Evolutionary conservation across 2,888 invertebrate genomes (phyloP).

Genomic region (Fabriciana adippe): DNA sequence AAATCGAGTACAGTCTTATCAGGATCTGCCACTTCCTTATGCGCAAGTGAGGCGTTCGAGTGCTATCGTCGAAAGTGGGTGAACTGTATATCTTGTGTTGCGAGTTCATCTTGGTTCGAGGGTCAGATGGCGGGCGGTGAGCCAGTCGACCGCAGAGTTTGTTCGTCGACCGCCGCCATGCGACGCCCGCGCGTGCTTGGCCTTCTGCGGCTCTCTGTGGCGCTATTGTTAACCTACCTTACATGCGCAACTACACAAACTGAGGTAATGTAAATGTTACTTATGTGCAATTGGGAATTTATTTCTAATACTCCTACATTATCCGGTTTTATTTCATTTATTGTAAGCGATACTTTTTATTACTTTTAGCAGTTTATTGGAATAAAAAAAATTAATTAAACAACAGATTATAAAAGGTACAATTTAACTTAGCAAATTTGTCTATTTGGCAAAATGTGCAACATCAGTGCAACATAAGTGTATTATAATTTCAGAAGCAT

Average conservation of each 20-base stretch:
- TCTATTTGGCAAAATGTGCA: slow-evolving; percentile 14
- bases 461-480: slow-evolving; percentile 3
- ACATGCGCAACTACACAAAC: slow-evolving; percentile 22
- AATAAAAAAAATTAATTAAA: no score
- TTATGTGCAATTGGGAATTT: no score
- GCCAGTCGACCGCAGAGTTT: slow-evolving; percentile 58
- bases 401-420: no score
- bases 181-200: slow-evolving; percentile 51
- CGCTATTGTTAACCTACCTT: slow-evolving; percentile 27
- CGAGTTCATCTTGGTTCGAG: slow-evolving; percentile 69
- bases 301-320: no score
- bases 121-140: slow-evolving; percentile 69
- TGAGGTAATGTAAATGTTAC: slow-evolving; percentile 32
- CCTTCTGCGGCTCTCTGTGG: slow-evolving; percentile 39
- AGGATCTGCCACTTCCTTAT: slow-evolving; percentile 58
- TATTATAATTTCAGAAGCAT: slow-evolving; percentile 49
- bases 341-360: no score
- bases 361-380: no score
- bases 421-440: no score
- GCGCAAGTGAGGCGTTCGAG: slow-evolving; percentile 50
- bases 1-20: slow-evolving; percentile 41
- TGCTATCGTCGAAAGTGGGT: slow-evolving; percentile 75
- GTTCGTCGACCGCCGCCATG: slow-evolving; percentile 65
- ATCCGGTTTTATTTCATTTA: no score
- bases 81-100: slow-evolving; percentile 69